phyloP scores from a whole-genome alignment of 2,888 invertebrate genomes.

The Leptodirus hochenwartii region DNA sequence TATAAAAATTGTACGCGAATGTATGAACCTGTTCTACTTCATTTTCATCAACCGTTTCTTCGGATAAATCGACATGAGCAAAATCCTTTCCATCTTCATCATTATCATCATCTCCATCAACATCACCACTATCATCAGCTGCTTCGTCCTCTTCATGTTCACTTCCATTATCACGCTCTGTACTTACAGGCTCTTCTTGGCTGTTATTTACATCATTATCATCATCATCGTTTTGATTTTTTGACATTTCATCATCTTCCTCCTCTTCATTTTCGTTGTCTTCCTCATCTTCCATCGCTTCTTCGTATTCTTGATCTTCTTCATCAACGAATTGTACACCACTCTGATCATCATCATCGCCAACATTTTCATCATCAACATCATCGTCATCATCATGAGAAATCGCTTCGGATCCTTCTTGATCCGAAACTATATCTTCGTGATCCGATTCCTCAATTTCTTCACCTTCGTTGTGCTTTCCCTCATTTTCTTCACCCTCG shows the following conservation, averaged over 20 bases:
- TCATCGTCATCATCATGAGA: constrained; percentile 20
- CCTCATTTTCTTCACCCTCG: constrained; percentile 12
- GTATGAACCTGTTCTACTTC: constrained; percentile 1
- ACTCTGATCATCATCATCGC: constrained; percentile 20
- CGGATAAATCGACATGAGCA: constrained; percentile 5
- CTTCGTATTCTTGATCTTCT: constrained; percentile 16
- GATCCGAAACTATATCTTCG: constrained; percentile 14
- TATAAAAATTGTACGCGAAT: too few relatives aligned
- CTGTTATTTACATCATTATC: constrained; percentile 20
- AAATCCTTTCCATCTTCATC: constrained; percentile 6
- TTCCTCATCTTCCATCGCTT: constrained; percentile 21
- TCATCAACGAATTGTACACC: too few relatives aligned
- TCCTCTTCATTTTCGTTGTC: constrained; percentile 18
- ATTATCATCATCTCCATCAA: constrained; percentile 14
- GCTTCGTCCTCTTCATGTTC: constrained; percentile 22
- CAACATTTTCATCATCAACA: constrained; percentile 24
- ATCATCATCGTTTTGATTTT: constrained; percentile 21
- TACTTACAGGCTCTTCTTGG: not conserved
- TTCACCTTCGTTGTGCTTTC: constrained; percentile 10
- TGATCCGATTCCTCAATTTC: constrained; percentile 14
- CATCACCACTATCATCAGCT: constrained; percentile 15
- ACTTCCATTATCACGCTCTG: constrained; percentile 1
- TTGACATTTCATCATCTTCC: constrained; percentile 19
- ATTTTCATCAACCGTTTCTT: constrained; percentile 15
- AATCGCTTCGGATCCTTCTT: constrained; percentile 10